Conservation (phyloP, 1,140 invertebrate genomes). For the Drosophila ercepeae region DNA sequence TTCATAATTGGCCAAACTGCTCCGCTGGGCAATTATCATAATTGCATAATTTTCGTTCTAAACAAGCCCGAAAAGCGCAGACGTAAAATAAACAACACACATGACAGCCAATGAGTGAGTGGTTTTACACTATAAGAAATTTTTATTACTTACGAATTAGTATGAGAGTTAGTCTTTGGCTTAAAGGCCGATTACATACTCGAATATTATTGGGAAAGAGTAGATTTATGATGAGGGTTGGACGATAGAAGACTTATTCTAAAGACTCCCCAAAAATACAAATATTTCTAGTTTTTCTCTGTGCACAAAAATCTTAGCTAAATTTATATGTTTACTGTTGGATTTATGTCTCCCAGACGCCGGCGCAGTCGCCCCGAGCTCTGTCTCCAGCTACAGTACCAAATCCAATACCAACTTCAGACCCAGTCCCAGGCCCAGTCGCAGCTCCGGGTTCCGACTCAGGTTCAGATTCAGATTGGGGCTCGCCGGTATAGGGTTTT, state of each 20-base stretch:
- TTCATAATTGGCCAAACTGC: slow-evolving; percentile 77
- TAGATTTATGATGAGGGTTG: no score
- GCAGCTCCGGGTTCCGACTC: slow-evolving; percentile 1
- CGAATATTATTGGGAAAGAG: no score
- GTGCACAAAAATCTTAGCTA: slow-evolving; percentile 58
- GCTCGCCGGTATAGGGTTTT: slow-evolving; percentile 1
- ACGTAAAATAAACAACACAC: slow-evolving; percentile 61
- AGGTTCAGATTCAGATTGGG: slow-evolving; percentile 25
- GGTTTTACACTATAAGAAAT: slow-evolving; percentile 47
- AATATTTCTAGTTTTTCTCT: no score
- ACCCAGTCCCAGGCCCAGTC: background rate
- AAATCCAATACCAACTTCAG: slow-evolving; percentile 5
- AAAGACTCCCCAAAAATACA: no score
- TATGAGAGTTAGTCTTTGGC: no score
- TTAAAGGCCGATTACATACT: no score
- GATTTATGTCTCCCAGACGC: slow-evolving; percentile 73
- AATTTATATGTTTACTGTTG: slow-evolving; percentile 80
- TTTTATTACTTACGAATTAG: no score
- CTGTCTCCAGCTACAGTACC: slow-evolving; percentile 30
- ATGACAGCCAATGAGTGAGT: slow-evolving; percentile 59
- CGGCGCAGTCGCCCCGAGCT: slow-evolving; percentile 63
- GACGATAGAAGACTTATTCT: no score
- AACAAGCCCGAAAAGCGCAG: slow-evolving; percentile 70
- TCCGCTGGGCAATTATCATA: slow-evolving; percentile 75
- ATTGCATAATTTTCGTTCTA: slow-evolving; percentile 80